Base-by-base conservation (phyloP, 2,888 invertebrate genomes). In the Nebria salina region DNA sequence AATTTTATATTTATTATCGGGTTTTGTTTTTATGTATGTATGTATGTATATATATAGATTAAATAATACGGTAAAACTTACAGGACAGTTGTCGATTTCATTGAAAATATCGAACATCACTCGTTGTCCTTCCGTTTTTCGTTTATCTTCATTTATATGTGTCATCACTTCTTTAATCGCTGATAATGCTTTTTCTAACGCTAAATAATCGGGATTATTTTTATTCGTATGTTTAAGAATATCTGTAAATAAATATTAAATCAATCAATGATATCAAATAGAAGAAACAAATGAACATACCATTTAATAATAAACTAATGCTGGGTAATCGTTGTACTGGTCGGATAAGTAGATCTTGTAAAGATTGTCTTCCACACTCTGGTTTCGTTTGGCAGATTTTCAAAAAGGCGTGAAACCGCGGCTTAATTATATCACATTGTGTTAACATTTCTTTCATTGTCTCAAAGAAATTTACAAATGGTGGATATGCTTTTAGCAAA, bases 311-410 rank as follows among this genome's bases (percentile, higher is more conserved):
- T 87, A 99, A 93, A 89, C 96, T 96, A 88, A 99, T 95, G 90
- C 98, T 98, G 85, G 99, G 98, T 89, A 99, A 92, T 87, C 99
- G 93, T 91, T 99, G 99, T 85, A 99, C 98, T 82, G 99, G 99
- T 88, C 99, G 93, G 87, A 99, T 99, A 90, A 99, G 93, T 85
- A 99, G 92, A 89, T 99, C 99, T 88, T 97, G 96, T 86, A 99
- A 91, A 87, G 95, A 96, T 90, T 99, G 98, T 85, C 98, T 93
- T 41, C 98, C 97, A 90, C 98, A 99, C 89, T 99, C 98, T 7
- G 98, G 97, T 88, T 95, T 95, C 65, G 96, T 95, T 90, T 97
- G 96, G 88, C 96, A 95, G 86, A 98, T 97, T 92, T 98, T 98
- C 84, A 99, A 93, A 91, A 99, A 99, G 87, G 98, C 98, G 91